Evolutionary conservation across 2,797 vertebrate species (phyloP).

Genomic region (Chrysocyon brachyurus): DNA sequence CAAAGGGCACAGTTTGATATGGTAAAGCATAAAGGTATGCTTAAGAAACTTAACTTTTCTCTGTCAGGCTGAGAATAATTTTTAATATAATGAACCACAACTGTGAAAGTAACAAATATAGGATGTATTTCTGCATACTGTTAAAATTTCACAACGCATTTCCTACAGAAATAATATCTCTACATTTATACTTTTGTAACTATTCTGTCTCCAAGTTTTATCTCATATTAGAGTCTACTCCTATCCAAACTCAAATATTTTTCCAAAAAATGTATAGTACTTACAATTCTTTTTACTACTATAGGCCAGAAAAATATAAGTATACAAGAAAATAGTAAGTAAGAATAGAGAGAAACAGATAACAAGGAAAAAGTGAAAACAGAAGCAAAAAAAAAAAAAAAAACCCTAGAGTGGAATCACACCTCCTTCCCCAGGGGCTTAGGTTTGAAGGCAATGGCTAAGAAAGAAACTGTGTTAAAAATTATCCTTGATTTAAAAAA

Average conservation of each 20-base stretch:
- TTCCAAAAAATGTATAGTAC: background rate
- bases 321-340: background rate
- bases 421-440: background rate
- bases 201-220: background rate
- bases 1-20: constrained; percentile 18
- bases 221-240: background rate
- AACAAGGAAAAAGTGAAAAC: background rate
- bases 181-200: background rate
- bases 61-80: background rate
- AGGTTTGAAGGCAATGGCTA: background rate
- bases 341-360: background rate
- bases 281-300: background rate
- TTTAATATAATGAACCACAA: constrained; percentile 33
- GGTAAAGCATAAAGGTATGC: background rate
- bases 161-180: background rate
- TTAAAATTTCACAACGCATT: constrained; percentile 19
- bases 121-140: background rate
- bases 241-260: constrained; percentile 10
- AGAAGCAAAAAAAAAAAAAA: background rate
- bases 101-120: constrained; percentile 31
- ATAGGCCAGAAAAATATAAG: background rate
- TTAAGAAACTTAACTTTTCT: constrained; percentile 31
- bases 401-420: background rate
- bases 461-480: constrained; percentile 29
- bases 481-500: background rate